These are phyloP conservation scores for Porites cylindrica DNA, from an alignment of 92 coral and sea anemone species.

Conservation along the genomic window DNA sequence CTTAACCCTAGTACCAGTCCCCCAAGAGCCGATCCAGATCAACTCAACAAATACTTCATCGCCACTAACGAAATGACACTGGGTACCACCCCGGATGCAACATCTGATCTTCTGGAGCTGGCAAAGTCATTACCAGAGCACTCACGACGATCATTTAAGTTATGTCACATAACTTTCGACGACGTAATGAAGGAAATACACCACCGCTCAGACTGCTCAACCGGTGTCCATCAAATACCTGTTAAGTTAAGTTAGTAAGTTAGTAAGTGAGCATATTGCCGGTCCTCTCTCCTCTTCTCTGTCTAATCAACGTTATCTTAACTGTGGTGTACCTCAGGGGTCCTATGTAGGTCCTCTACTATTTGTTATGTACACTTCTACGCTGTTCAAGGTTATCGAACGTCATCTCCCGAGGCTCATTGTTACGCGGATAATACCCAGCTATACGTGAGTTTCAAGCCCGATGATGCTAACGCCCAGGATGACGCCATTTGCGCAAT, in stretches of 20 bases:
- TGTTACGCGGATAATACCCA: no score
- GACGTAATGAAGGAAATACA: constrained; percentile 31
- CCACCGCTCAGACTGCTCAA: constrained; percentile 49
- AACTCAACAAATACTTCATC: not conserved
- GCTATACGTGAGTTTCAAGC: no score
- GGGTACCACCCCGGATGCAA: constrained; percentile 12
- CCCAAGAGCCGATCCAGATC: constrained; percentile 44
- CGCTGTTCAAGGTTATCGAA: constrained; percentile 32
- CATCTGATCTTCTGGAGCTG: constrained; percentile 17
- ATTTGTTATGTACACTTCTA: not conserved
- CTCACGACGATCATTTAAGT: not conserved
- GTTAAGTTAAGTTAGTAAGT: not conserved
- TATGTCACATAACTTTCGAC: constrained; percentile 14
- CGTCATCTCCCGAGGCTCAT: constrained; percentile 13
- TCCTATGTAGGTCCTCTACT: no score
- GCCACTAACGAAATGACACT: not conserved
- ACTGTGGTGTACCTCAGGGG: no score
- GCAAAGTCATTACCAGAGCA: constrained; percentile 18
- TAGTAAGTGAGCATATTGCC: not conserved
- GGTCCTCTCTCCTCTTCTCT: no score
- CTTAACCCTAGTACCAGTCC: constrained; percentile 66
- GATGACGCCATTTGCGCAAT: no score
- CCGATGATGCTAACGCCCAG: no score
- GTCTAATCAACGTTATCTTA: no score
- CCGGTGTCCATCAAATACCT: constrained; percentile 44